phyloP scores from a whole-genome alignment of 2,797 vertebrate genomes.

The Enteromius unitaeniatus region DNA sequence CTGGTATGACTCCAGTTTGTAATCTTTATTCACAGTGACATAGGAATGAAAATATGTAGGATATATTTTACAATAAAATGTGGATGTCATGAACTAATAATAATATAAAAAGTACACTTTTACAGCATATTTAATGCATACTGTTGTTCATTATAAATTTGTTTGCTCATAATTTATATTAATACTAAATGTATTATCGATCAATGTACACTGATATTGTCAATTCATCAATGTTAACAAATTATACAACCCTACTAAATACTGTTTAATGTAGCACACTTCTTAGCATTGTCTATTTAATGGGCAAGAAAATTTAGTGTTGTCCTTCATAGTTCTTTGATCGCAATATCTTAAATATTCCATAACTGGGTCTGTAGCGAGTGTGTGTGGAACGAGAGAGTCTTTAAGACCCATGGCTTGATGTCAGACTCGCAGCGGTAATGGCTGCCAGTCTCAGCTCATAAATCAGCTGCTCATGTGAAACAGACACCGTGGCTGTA shows the following conservation, averaged over 20 bases:
- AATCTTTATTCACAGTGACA: not conserved
- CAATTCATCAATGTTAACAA: not conserved
- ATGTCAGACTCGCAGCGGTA: conserved; percentile 51
- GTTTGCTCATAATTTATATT: not conserved
- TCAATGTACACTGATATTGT: not conserved
- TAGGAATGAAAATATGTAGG: not conserved
- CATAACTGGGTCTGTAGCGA: conserved; percentile 23
- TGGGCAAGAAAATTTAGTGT: not conserved
- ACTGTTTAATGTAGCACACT: too few relatives aligned
- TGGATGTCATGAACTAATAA: conserved; percentile 4
- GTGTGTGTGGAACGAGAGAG: conserved; percentile 15
- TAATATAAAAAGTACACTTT: not conserved
- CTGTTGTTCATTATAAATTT: not conserved
- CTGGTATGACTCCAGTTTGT: not conserved
- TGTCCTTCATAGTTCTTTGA: not conserved
- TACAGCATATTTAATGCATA: not conserved
- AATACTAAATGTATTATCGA: not conserved
- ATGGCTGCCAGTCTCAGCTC: conserved; percentile 64
- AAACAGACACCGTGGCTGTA: conserved; percentile 64
- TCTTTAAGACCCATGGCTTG: conserved; percentile 40
- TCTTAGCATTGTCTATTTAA: not conserved
- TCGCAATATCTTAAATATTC: not conserved
- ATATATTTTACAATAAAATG: not conserved
- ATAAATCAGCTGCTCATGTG: conserved; percentile 69
- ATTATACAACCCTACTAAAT: not conserved